A percentile compares a stretch with the other conserved stretches of the same genome.
Evolutionary conservation across 1,140 invertebrate genomes (phyloP).

Genomic region (Melitaea cinxia): DNA sequence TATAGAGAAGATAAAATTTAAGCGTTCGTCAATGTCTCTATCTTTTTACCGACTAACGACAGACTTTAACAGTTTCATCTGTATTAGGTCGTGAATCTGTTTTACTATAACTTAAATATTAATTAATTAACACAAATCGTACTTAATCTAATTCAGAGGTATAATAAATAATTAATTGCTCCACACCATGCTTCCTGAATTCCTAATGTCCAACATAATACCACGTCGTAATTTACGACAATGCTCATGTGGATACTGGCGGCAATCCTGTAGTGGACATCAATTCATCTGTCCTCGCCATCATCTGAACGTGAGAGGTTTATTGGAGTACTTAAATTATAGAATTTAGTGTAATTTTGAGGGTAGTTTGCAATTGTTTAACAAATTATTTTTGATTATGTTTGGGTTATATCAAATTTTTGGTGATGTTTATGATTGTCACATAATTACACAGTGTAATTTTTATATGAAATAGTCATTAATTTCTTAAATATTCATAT

Average conservation of each 20-base stretch:
- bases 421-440: no score
- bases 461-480: no score
- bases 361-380: slow-evolving; percentile 1
- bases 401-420: no score
- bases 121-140: background rate
- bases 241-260: slow-evolving; percentile 27
- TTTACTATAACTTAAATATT: no score
- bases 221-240: slow-evolving; percentile 16
- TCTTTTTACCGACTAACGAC: no score
- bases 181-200: background rate
- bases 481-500: no score
- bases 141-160: background rate
- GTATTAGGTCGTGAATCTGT: no score
- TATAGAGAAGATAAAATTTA: no score
- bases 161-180: background rate
- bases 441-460: no score
- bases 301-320: slow-evolving; percentile 12
- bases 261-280: slow-evolving; percentile 28
- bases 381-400: background rate
- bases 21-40: no score
- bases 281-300: slow-evolving; percentile 29
- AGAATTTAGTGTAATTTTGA: slow-evolving; percentile 11
- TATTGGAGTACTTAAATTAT: slow-evolving; percentile 18
- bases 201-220: slow-evolving; percentile 21
- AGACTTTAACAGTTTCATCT: no score